Conservation (phyloP, 2,888 invertebrate species). For the Nematopogon swammerdamellus region DNA sequence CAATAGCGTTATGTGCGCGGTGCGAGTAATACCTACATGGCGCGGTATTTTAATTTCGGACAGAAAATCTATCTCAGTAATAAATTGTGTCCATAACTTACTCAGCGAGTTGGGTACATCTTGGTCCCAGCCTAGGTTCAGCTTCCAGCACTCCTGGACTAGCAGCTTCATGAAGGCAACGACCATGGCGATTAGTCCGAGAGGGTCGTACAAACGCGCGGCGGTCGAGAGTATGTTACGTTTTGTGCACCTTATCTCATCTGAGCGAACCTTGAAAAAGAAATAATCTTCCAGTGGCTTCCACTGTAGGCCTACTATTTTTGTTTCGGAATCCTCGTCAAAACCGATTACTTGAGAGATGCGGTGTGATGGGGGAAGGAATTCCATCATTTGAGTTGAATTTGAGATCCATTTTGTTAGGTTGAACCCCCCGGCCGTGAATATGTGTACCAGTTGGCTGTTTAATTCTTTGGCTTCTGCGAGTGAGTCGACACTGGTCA, state of each 20-base stretch:
- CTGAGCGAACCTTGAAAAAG: neutral
- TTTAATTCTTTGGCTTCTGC: neutral
- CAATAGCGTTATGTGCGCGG: neutral
- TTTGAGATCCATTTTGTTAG: neutral
- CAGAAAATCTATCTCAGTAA: neutral
- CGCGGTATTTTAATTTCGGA: neutral
- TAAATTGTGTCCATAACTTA: constrained; percentile 1
- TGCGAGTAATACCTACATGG: neutral
- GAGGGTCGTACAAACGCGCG: neutral
- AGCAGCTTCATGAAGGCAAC: constrained; percentile 2
- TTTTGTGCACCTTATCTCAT: constrained; percentile 1
- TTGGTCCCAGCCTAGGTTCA: constrained; percentile 2
- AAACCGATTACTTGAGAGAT: neutral
- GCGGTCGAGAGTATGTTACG: constrained; percentile 1
- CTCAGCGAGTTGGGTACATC: neutral
- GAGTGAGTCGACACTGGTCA: neutral
- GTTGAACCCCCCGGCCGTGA: too few relatives aligned
- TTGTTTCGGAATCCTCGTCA: neutral
- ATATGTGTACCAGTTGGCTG: too few relatives aligned
- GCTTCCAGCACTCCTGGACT: constrained; percentile 2
- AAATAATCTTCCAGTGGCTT: constrained; percentile 1
- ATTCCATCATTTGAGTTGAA: neutral
- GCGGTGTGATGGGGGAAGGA: neutral
- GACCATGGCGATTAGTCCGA: constrained; percentile 1
- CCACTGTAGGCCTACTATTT: constrained; percentile 4